A percentile compares a stretch with the other conserved stretches of the same genome.
These are phyloP conservation scores for Gymnogyps californianus DNA, from an alignment of 2,113 vertebrate species.

Conservation along the genomic window DNA sequence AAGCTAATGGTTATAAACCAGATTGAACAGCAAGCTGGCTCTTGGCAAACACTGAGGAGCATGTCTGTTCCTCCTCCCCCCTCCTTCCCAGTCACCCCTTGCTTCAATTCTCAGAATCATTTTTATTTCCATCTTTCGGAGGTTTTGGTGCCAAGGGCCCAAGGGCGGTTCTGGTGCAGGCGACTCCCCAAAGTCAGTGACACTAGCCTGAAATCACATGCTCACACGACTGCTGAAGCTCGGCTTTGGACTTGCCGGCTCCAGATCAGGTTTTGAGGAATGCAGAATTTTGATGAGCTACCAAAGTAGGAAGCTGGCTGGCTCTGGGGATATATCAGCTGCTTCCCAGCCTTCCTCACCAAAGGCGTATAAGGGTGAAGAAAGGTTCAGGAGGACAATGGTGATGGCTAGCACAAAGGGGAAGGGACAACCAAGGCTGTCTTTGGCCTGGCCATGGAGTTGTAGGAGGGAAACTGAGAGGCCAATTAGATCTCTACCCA, in stretches of 20 bases:
- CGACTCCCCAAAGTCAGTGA: background rate
- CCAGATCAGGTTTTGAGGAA: background rate
- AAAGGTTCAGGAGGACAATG: background rate
- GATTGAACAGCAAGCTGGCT: constrained; percentile 44
- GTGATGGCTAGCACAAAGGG: background rate
- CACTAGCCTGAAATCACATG: background rate
- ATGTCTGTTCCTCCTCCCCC: background rate
- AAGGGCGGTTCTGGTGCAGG: background rate
- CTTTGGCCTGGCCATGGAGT: background rate
- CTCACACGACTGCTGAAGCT: background rate
- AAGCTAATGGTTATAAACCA: constrained; percentile 51
- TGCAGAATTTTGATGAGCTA: background rate
- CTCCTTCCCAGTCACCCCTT: background rate
- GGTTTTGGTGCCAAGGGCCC: background rate
- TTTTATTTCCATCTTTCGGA: background rate
- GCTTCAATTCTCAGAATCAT: background rate
- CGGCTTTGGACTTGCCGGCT: background rate
- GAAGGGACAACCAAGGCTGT: background rate
- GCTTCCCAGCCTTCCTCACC: background rate
- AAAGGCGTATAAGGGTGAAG: background rate
- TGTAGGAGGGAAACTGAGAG: background rate
- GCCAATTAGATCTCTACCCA: background rate
- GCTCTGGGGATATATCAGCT: background rate
- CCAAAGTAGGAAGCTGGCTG: background rate
- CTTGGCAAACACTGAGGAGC: constrained; percentile 18